Percentiles rank a stretch among this genome's conserved stretches.
Evolutionary conservation across 1,140 invertebrate genomes (phyloP).

Genomic region (Laupala kohalensis): DNA sequence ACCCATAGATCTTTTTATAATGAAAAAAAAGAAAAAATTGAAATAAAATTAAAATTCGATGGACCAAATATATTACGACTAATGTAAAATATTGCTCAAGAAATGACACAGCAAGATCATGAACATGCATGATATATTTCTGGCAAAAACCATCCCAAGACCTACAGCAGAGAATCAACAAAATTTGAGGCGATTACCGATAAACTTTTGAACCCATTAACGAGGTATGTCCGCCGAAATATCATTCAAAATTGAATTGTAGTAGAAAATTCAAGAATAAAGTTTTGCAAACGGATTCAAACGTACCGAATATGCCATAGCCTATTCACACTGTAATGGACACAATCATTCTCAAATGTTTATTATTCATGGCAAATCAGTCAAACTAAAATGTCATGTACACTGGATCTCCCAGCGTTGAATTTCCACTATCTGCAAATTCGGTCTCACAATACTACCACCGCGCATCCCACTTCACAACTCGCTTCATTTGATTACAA

Average conservation of each 20-base stretch:
- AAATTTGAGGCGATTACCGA: background rate
- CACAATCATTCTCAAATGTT: slow-evolving; percentile 5
- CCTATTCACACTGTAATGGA: slow-evolving; percentile 9
- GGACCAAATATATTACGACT: no score
- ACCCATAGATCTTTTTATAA: no score
- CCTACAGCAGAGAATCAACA: background rate
- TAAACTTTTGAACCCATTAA: background rate
- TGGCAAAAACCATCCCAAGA: background rate
- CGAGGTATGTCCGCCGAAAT: background rate
- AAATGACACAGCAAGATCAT: background rate
- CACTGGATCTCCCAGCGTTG: background rate
- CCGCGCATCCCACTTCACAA: background rate
- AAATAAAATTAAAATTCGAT: no score
- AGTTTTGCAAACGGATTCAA: background rate
- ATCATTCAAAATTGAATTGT: background rate
- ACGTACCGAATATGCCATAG: slow-evolving; percentile 17
- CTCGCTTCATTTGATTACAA: background rate
- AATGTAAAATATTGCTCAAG: background rate
- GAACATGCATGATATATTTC: background rate
- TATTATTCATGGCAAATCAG: background rate
- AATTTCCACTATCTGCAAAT: background rate
- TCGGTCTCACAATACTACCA: no score
- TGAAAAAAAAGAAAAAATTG: no score
- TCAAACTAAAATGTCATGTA: background rate
- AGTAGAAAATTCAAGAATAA: background rate